Conservation (phyloP, 1,140 invertebrate species). For the Lasioglossum baleicum region DNA sequence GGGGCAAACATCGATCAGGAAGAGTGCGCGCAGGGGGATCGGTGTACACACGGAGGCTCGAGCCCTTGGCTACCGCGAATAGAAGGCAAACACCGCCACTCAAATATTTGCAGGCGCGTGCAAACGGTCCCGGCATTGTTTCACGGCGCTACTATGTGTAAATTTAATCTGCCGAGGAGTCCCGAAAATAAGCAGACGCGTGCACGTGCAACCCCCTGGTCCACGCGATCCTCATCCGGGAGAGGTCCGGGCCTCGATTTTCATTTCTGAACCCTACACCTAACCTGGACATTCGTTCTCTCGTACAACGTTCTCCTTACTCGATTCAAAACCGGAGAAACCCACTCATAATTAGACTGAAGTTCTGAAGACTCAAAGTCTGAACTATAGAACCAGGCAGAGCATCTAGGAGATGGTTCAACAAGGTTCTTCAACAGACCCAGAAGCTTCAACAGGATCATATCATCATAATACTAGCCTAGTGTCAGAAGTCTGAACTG, state of each 20-base stretch:
- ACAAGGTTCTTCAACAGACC: too few species aligned
- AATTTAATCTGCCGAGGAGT: constrained; percentile 76
- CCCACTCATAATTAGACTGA: too few species aligned
- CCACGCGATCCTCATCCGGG: not conserved
- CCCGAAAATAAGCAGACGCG: constrained; percentile 56
- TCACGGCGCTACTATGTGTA: constrained; percentile 78
- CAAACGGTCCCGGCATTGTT: constrained; percentile 76
- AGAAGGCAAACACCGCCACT: constrained; percentile 62
- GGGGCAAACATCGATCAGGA: constrained; percentile 76
- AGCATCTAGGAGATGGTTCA: too few species aligned
- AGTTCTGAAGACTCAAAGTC: too few species aligned
- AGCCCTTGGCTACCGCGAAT: constrained; percentile 56
- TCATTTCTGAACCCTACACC: too few species aligned
- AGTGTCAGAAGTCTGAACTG: too few species aligned
- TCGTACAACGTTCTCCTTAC: too few species aligned
- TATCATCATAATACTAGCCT: too few species aligned
- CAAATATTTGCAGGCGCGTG: constrained; percentile 76
- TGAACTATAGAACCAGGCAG: too few species aligned
- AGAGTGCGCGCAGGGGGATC: constrained; percentile 58
- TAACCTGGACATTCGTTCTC: too few species aligned
- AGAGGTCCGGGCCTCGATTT: constrained; percentile 1
- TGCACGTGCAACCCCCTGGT: constrained; percentile 11
- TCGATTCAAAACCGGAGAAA: too few species aligned
- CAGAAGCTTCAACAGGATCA: too few species aligned
- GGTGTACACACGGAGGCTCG: constrained; percentile 50